A percentile compares a stretch with the other conserved stretches of the same genome.
Evolutionary conservation across 2,797 vertebrate species (phyloP).

Genomic region (Sebastes hopkinsi): DNA sequence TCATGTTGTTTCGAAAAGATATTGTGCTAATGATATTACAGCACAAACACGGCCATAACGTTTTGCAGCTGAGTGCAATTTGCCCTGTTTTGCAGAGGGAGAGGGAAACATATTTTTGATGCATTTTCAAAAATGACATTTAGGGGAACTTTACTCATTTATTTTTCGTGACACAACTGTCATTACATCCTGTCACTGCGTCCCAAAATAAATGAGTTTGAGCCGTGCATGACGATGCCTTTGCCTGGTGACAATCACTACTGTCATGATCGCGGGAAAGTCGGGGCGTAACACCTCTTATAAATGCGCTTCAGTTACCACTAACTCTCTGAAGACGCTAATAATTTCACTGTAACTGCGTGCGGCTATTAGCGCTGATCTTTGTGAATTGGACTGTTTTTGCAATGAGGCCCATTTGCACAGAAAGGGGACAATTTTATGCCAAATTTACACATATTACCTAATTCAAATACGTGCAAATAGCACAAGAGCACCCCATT

Average conservation of each 20-base stretch:
- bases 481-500: background rate
- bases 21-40: too few relatives aligned
- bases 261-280: background rate
- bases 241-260: background rate
- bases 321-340: too few relatives aligned
- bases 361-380: too few relatives aligned
- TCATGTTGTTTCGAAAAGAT: background rate
- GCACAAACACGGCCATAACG: too few relatives aligned
- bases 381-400: background rate
- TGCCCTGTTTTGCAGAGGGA: background rate
- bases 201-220: background rate
- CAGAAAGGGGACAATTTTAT: background rate
- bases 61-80: background rate
- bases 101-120: background rate
- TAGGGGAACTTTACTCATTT: background rate
- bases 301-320: too few relatives aligned
- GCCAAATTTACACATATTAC: background rate
- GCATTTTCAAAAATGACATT: background rate
- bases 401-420: background rate
- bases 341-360: too few relatives aligned
- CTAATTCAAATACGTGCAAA: background rate
- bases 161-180: background rate
- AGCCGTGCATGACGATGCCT: background rate
- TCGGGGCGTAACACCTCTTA: too few relatives aligned
- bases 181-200: background rate